Base-by-base conservation (phyloP, 2,113 vertebrate species). In the Boulengeromyrus knoepffleri region DNA sequence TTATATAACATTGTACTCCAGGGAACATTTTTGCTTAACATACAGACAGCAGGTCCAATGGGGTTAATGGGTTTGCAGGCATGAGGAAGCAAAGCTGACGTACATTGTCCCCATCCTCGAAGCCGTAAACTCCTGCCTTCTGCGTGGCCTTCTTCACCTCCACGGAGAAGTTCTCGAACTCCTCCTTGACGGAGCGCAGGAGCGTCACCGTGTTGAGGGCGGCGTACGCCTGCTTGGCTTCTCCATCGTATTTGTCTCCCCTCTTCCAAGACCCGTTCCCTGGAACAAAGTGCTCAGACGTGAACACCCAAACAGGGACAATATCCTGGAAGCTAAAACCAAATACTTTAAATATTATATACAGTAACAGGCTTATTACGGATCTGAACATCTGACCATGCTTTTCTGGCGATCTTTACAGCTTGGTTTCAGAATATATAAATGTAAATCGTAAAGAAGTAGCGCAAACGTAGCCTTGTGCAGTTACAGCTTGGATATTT, bases 201-300 rank as follows among this genome's bases (percentile, higher is more conserved):
- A 99, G 95, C 1, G 99, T 99, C 91, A 99, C 88, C 0, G 97
- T 99, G 91, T 98, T 98, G 88, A 99, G 97, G 89, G 96, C 97
- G 0, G 96, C 96, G 90, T 97, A 99, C 0, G 99, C 98, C 90
- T 97, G 97, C 92, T 97, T 97, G 0, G 98, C 99, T 88, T 98
- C 98, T 47, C 93, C 93, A 93, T 99, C 98, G 13, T 97, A 93
- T 92, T 97, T 96, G 94, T 99, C 98, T 91, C 97, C 97, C 96
- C 98, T 96, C 95, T 93, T 97, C 99, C 99, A 99, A 0, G 97
- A 99, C 19, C 99, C 98, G 91, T 99, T 97, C 88, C 99, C 99
- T 99, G 94, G 52, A 46, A 92, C 90, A 45, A 52, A 88, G 83
- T 0, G 17, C 45, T 88, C 52, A 58, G 50, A 47, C 66, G 12